A percentile compares a stretch with the other conserved stretches of the same genome.
phyloP scores from a whole-genome alignment of 2,113 vertebrate species.

The Saguinus imperator region DNA sequence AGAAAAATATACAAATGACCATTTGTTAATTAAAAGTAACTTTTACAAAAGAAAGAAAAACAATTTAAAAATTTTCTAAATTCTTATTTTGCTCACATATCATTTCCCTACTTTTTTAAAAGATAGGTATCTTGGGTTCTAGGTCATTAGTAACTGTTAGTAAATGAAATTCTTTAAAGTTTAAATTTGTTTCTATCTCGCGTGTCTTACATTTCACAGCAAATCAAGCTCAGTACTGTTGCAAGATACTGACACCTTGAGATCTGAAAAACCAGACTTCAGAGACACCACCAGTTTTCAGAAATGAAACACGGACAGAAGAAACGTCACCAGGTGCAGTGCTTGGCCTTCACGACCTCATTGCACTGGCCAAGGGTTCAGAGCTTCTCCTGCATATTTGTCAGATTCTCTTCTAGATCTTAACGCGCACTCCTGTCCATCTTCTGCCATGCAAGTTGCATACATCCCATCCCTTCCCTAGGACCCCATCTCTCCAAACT shows the following conservation, averaged over 20 bases:
- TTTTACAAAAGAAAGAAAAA: not conserved
- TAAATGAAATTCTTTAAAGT: not conserved
- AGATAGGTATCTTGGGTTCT: not conserved
- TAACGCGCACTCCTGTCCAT: not conserved
- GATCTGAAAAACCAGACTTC: not conserved
- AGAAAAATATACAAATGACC: not conserved
- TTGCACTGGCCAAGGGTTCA: not conserved
- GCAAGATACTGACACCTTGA: not conserved
- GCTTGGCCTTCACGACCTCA: not conserved
- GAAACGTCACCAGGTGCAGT: not conserved
- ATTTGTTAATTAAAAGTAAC: not conserved
- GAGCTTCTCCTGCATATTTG: not conserved
- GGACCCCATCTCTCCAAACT: not conserved
- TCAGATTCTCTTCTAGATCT: not conserved
- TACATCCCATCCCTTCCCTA: not conserved
- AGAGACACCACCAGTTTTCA: not conserved
- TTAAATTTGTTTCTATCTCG: not conserved
- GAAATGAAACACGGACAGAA: not conserved
- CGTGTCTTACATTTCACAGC: not conserved
- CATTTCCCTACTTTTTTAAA: not conserved
- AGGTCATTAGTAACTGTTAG: not conserved
- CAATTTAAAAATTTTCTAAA: not conserved
- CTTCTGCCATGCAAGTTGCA: not conserved
- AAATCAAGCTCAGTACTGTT: not conserved
- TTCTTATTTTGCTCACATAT: not conserved